Conservation (phyloP, 2,888 invertebrate genomes). For the Lypha dubia region DNA sequence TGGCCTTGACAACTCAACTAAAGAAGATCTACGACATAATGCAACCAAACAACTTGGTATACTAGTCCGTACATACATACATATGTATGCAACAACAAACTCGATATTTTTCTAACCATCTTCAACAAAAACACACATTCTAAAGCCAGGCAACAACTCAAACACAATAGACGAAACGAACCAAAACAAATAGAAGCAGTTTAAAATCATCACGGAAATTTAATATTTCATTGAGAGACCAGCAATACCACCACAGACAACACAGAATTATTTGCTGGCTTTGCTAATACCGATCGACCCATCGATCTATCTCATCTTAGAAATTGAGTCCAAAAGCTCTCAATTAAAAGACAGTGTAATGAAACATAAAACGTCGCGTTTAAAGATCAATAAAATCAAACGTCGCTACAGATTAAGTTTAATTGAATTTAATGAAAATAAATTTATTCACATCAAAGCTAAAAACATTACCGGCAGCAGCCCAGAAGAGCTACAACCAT, state of each 20-base stretch:
- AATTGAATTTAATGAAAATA: conserved; percentile 74
- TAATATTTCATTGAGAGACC: conserved; percentile 34
- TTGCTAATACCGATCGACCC: background rate
- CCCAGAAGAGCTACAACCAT: conserved; percentile 26
- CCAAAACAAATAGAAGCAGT: conserved; percentile 19
- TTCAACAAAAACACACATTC: conserved; percentile 3
- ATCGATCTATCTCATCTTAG: background rate
- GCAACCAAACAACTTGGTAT: no score
- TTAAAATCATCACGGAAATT: conserved; percentile 43
- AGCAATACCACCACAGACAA: background rate
- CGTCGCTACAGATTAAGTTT: conserved; percentile 72
- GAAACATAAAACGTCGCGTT: conserved; percentile 66
- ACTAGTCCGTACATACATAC: no score
- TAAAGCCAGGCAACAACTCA: conserved; percentile 13
- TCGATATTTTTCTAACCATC: conserved; percentile 19
- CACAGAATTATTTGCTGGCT: no score
- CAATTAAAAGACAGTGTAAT: conserved; percentile 62
- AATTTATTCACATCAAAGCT: conserved; percentile 68
- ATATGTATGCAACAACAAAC: background rate
- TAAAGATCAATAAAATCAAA: conserved; percentile 68
- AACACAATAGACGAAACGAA: conserved; percentile 35
- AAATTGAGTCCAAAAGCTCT: conserved; percentile 5
- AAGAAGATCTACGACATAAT: conserved; percentile 51
- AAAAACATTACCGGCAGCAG: conserved; percentile 27
- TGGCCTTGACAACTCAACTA: conserved; percentile 64